Evolutionary conservation across 1,140 invertebrate genomes (phyloP).

Genomic region (Heliconius eleuchia): DNA sequence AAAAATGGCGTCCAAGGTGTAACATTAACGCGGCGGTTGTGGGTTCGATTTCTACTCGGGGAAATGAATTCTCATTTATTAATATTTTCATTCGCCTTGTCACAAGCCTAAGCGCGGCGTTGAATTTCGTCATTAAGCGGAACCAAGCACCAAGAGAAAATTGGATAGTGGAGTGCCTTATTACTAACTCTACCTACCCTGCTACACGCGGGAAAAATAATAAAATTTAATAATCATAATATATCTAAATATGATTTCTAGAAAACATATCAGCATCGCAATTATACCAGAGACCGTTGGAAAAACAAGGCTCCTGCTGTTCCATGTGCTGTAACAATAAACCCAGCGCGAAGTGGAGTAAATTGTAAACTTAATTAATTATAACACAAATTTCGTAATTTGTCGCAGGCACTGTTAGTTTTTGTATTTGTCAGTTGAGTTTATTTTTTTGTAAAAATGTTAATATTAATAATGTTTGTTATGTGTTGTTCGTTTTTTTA

Average conservation of each 20-base stretch:
- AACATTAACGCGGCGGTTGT: no score
- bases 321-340: conserved; percentile 46
- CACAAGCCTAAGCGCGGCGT: no score
- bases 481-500: not conserved
- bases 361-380: conserved; percentile 12
- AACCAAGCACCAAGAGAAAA: no score
- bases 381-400: not conserved
- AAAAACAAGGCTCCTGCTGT: conserved; percentile 47
- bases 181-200: no score
- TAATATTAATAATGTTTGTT: not conserved
- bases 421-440: not conserved
- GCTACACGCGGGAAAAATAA: no score
- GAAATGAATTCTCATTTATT: no score
- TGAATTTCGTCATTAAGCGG: no score
- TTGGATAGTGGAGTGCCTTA: no score
- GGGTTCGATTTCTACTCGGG: no score
- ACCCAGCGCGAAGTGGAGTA: not conserved
- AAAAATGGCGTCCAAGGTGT: no score
- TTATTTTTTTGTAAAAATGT: not conserved
- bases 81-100: no score
- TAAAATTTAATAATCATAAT: not conserved
- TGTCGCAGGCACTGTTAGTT: not conserved
- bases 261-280: conserved; percentile 28
- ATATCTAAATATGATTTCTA: conserved; percentile 17
- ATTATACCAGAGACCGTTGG: conserved; percentile 28